Evolutionary conservation across 1,140 invertebrate genomes (phyloP), one percentile per base, ranked within the genome.

Genomic region (Bombus ignitus): DNA sequence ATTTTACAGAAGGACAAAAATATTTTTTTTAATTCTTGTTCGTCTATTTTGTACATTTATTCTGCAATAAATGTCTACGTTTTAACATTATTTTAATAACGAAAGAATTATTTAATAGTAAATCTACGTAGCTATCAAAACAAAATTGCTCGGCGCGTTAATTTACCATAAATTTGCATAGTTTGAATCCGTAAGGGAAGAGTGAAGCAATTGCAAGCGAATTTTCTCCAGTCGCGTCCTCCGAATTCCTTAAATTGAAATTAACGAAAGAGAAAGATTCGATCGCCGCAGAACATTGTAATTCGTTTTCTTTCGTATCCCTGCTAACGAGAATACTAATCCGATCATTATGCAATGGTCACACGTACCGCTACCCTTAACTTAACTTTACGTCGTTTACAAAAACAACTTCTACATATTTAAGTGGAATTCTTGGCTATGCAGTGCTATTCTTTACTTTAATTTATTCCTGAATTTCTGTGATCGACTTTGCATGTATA

Each of bases 251-350:
- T 13, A 12, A 32, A 77, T 42, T 39, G 73, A 53, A 74, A 53
- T 74, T 53, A 47, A 74, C 18, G 73, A 77, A n/a, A 76, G 25
- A 76, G 57, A 62, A 62, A 77, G 57, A 77, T 76, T 35, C n/a
- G n/a, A 32, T 5, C 47, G 1, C 1, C 12, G 42, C n/a, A 5
- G 5, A 80, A 62, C 75, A 62, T 62, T 62, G 75, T 35, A 66
- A 80, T 80, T 71, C 66, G 10, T 80, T 80, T 71, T 80, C 78
- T 15, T 37, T 22, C 65, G 62, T 71, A 53, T 71, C 44, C 47
- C 22, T 22, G 42, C 65, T 32, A 77, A 62, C 37, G 37, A 42
- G 75, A 77, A 77, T 77, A 77, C 75, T 42, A 77, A 77, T 77
- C 6, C 57, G 22, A 32, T 42, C 37, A 62, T 77, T 77, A 77